Base-by-base conservation (phyloP, 2,113 vertebrate species). In the Nymphicus hollandicus region DNA sequence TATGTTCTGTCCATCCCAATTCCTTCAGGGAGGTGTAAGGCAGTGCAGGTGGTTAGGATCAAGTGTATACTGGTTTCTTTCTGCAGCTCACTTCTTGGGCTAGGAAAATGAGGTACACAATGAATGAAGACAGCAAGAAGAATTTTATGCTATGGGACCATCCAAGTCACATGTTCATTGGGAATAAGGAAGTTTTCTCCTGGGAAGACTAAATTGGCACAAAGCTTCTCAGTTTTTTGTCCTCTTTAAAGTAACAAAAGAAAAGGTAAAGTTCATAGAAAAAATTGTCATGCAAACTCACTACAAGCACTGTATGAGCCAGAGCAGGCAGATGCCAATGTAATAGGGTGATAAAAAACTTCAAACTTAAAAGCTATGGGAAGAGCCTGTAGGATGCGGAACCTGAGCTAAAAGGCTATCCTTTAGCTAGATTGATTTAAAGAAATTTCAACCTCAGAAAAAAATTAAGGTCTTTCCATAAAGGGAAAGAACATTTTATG, bases 261-360 rank as follows among this genome's bases (percentile, higher is more conserved):
- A 80, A 86, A 76, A 79, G 9, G 11, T 33, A 29, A 80, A 71
- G 29, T 41, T 17, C n/a, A 18, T 41, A 50, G 56, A 39, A 60
- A 92, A 89, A 90, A 71, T 27, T 76, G 68, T 76, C 64, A 86
- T 64, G 58, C 17, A 91, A 61, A 81, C 83, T 91, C 81, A 15
- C 58, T 89, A 68, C 58, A 77, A 73, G 58, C 24, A 47, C 23
- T 73, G 19, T 39, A 55, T 17, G 9, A 89, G 55, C 44, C 58
- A 41, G 53, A 81, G 60, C 56, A 91, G 89, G 58, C 68, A 95
- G 53, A 84, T 89, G 78, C 53, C 72, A 95, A 89, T 77, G 63
- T 80, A 86, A 88, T n/a, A 66, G 28, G 27, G 43, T 80, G 63
- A 83, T 64, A 89, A 91, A 91, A 72, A 33, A 83, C 52, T 90